Evolutionary conservation across 2,888 invertebrate species (phyloP).

Genomic region (Perdita meconis): DNA sequence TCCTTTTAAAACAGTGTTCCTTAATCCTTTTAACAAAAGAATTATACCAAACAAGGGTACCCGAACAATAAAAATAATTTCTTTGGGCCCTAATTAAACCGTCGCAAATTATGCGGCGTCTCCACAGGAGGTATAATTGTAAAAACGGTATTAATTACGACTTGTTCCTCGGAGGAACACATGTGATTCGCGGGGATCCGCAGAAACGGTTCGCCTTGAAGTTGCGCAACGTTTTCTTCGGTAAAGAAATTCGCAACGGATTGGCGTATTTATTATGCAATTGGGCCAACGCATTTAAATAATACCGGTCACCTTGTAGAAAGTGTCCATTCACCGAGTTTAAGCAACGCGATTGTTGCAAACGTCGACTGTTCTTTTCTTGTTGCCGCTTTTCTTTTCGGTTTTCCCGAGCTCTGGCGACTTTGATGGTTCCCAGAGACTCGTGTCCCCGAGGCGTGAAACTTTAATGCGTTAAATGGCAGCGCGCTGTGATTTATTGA

Average conservation of each 20-base stretch:
- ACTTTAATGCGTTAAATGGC: too few species aligned
- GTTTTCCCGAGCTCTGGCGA: conserved; percentile 15
- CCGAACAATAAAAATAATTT: too few species aligned
- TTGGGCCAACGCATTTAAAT: conserved; percentile 42
- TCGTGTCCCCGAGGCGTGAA: too few species aligned
- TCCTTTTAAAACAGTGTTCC: not conserved
- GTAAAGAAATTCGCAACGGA: conserved; percentile 26
- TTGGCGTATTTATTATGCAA: conserved; percentile 43
- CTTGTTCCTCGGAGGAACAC: not conserved
- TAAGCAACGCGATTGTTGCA: conserved; percentile 19
- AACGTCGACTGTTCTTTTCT: conserved; percentile 8
- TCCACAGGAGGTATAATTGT: not conserved
- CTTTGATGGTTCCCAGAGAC: too few species aligned
- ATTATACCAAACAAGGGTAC: too few species aligned
- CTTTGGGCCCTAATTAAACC: conserved; percentile 3
- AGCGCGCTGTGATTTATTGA: too few species aligned
- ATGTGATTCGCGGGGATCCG: not conserved
- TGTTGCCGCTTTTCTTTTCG: not conserved
- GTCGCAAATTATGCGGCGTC: not conserved
- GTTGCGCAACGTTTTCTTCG: conserved; percentile 7
- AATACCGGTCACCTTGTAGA: conserved; percentile 42
- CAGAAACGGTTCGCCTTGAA: conserved; percentile 23
- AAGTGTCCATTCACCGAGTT: conserved; percentile 21
- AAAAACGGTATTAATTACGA: conserved; percentile 28
- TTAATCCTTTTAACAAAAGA: not conserved